These are phyloP conservation scores for Megaustenia siamemsis DNA, from an alignment of 2,888 invertebrate genomes.

Conservation along the genomic window DNA sequence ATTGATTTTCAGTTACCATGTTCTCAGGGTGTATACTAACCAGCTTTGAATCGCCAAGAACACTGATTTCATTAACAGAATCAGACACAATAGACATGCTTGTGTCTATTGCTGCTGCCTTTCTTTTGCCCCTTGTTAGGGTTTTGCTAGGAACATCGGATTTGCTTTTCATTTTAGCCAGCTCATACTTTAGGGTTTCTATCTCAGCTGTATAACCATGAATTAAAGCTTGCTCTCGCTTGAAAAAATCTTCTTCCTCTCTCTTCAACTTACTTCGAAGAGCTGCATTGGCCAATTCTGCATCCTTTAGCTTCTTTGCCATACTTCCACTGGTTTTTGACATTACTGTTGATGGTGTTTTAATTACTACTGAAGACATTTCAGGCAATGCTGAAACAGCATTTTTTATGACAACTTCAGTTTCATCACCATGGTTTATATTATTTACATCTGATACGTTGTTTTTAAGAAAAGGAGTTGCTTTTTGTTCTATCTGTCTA, in stretches of 20 bases:
- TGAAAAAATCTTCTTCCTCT: constrained; percentile 67
- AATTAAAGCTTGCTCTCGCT: constrained; percentile 71
- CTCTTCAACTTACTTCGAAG: constrained; percentile 57
- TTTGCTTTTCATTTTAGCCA: constrained; percentile 55
- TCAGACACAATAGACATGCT: constrained; percentile 29
- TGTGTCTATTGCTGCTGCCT: constrained; percentile 25
- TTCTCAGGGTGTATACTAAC: background rate
- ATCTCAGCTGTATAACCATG: constrained; percentile 75
- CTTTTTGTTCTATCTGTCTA: constrained; percentile 33
- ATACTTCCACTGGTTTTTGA: background rate
- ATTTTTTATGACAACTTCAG: constrained; percentile 32
- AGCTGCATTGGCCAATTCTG: constrained; percentile 48
- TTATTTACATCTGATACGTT: background rate
- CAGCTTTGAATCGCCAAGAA: background rate
- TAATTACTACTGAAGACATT: background rate
- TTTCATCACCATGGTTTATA: constrained; percentile 4
- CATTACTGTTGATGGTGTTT: background rate
- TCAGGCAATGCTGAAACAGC: background rate
- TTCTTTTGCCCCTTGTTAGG: constrained; percentile 26
- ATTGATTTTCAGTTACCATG: constrained; percentile 2
- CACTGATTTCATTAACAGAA: constrained; percentile 12
- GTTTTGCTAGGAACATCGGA: background rate
- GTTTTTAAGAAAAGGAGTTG: constrained; percentile 4
- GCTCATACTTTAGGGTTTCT: constrained; percentile 66
- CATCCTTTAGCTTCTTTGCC: constrained; percentile 44